Percentiles rank a stretch among this genome's conserved stretches.
Conservation (phyloP, 2,797 vertebrate species). For the Rhinella marina region DNA sequence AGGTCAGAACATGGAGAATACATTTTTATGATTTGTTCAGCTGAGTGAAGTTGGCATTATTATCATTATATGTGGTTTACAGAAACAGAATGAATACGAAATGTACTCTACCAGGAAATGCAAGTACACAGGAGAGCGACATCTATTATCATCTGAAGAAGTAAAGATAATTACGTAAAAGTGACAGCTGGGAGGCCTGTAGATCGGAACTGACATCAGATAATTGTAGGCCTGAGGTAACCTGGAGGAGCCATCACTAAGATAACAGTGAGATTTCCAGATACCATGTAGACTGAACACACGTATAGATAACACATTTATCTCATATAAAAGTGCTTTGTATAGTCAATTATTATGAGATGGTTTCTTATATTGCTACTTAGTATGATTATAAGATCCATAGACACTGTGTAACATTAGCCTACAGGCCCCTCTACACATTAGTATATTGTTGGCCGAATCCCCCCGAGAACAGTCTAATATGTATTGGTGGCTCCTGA, state of each 20-base stretch:
- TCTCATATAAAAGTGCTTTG: background rate
- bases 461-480: no score
- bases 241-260: background rate
- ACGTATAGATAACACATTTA: background rate
- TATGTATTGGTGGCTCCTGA: no score
- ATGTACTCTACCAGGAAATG: background rate
- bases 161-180: background rate
- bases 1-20: no score
- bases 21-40: background rate
- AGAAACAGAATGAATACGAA: background rate
- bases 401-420: no score
- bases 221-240: background rate
- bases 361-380: no score
- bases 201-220: background rate
- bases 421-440: no score
- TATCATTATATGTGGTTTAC: background rate
- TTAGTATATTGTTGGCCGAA: no score
- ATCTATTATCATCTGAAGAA: background rate
- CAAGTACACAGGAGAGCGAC: background rate
- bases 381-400: no score
- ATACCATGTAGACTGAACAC: background rate
- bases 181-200: background rate
- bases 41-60: background rate
- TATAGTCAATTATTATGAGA: no score
- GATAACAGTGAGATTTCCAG: constrained; percentile 1